phyloP scores from a whole-genome alignment of 2,797 vertebrate species.

The Percopsis omiscomaycus region DNA sequence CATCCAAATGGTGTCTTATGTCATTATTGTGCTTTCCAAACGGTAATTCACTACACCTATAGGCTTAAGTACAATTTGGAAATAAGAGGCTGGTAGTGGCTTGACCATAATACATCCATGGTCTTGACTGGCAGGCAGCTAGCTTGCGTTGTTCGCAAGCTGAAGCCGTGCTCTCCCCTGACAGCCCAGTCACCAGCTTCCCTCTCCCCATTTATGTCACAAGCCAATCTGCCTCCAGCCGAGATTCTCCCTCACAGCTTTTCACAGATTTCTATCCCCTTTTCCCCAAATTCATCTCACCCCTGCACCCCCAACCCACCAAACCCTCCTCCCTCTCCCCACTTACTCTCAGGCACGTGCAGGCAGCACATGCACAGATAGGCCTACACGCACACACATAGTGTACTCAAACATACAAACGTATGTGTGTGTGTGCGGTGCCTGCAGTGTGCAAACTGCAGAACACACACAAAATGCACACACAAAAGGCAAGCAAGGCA shows the following conservation, averaged over 20 bases:
- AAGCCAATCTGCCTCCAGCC: constrained; percentile 80
- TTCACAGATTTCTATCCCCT: constrained; percentile 79
- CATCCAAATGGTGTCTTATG: too few species aligned
- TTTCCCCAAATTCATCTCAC: constrained; percentile 80
- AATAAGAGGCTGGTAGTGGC: too few species aligned
- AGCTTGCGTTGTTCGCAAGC: too few species aligned
- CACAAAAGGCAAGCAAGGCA: constrained; percentile 14
- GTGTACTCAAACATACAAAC: constrained; percentile 12
- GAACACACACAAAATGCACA: constrained; percentile 9
- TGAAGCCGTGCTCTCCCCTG: constrained; percentile 51
- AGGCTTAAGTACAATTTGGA: too few species aligned
- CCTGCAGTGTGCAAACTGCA: not conserved
- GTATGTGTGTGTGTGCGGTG: not conserved
- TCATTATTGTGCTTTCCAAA: too few species aligned
- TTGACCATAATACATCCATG: not conserved
- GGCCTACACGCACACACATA: constrained; percentile 17
- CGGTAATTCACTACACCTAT: too few species aligned
- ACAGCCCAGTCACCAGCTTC: constrained; percentile 64
- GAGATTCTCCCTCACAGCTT: constrained; percentile 71
- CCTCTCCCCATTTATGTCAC: constrained; percentile 73
- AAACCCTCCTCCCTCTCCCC: constrained; percentile 14
- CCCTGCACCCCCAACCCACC: constrained; percentile 37
- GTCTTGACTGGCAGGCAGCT: not conserved
- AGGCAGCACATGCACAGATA: constrained; percentile 34
- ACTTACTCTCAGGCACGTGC: constrained; percentile 34